Evolutionary conservation across 2,113 vertebrate genomes (phyloP).

Genomic region (Scalopus aquaticus): DNA sequence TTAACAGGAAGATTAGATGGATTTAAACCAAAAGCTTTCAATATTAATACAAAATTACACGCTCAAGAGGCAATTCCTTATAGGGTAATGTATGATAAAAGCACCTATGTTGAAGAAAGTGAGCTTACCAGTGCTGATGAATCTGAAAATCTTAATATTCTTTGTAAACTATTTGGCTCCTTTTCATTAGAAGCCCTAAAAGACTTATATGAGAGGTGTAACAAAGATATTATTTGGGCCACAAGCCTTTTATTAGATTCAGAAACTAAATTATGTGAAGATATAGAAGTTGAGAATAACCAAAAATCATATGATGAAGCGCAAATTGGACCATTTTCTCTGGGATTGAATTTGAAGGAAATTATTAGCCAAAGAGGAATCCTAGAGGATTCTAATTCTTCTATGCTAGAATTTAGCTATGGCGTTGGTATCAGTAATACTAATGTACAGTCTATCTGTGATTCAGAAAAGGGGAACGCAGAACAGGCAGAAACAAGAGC

Average conservation of each 20-base stretch:
- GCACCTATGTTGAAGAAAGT: slow-evolving; percentile 93
- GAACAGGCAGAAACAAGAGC: slow-evolving; percentile 27
- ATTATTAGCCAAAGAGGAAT: slow-evolving; percentile 44
- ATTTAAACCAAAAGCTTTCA: slow-evolving; percentile 86
- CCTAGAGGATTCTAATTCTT: not conserved
- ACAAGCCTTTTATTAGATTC: slow-evolving; percentile 96
- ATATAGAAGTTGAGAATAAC: slow-evolving; percentile 80
- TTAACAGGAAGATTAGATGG: slow-evolving; percentile 85
- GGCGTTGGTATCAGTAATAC: not conserved
- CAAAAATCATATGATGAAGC: slow-evolving; percentile 50
- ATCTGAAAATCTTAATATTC: slow-evolving; percentile 89
- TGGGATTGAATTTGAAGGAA: slow-evolving; percentile 74
- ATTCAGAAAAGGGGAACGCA: slow-evolving; percentile 18
- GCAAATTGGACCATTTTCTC: slow-evolving; percentile 57
- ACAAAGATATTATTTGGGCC: slow-evolving; percentile 95
- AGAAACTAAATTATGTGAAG: slow-evolving; percentile 90
- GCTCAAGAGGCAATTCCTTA: slow-evolving; percentile 89
- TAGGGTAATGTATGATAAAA: slow-evolving; percentile 91
- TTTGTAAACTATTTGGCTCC: slow-evolving; percentile 92
- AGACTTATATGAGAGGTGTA: slow-evolving; percentile 97
- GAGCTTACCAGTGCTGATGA: slow-evolving; percentile 86
- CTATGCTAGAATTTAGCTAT: not conserved
- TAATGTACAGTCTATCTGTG: not conserved
- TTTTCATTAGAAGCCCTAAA: slow-evolving; percentile 93
- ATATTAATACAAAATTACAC: slow-evolving; percentile 61